Conservation (phyloP, 2,113 vertebrate genomes). For the Greenwoodochromis staneri region DNA sequence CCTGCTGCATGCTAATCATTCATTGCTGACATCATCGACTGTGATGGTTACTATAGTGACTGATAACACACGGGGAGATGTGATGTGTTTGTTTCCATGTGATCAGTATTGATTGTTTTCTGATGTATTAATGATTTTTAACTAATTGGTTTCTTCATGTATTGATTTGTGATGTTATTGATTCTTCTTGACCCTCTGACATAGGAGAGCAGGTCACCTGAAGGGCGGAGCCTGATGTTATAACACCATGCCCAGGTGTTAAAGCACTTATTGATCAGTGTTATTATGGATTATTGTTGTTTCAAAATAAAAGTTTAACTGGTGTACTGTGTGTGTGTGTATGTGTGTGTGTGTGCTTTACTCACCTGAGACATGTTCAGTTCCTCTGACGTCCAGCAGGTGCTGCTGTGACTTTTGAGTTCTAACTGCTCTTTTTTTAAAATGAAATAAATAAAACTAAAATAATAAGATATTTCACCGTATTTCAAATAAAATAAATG, state of each 20-base stretch:
- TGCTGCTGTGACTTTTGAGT: background rate
- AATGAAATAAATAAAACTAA: accelerated
- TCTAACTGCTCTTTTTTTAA: accelerated
- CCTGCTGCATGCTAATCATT: background rate
- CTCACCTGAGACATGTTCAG: background rate
- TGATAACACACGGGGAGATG: background rate
- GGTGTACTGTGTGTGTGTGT: background rate
- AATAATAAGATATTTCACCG: background rate
- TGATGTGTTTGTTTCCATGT: background rate
- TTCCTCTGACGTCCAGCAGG: background rate
- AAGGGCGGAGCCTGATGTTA: background rate
- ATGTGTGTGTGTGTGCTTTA: background rate
- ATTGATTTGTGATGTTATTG: background rate
- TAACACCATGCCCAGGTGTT: background rate
- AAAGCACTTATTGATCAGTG: background rate
- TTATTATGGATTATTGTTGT: background rate
- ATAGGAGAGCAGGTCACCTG: background rate
- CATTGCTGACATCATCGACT: background rate
- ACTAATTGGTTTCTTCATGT: background rate
- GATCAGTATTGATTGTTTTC: background rate
- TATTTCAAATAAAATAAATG: accelerated
- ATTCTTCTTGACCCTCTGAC: background rate
- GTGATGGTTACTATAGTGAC: background rate
- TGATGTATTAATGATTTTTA: background rate
- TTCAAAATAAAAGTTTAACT: background rate